Base-by-base conservation (phyloP, 2,113 vertebrate genomes). In the Apteryx mantelli region DNA sequence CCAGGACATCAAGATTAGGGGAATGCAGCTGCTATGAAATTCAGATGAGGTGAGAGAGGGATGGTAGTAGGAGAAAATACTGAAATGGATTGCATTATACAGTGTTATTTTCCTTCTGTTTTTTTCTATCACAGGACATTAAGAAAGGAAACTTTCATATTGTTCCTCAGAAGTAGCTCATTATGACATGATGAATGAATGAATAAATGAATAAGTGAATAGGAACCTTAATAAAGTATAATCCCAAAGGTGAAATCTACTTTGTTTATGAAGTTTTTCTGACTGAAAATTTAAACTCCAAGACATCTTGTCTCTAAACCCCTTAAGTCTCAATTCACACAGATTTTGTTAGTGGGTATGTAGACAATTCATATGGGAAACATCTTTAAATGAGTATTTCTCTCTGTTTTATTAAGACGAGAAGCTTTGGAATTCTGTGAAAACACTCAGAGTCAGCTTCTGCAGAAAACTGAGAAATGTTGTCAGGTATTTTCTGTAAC, bases 221-320 rank as follows among this genome's bases (percentile, higher is more conserved):
- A 87, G 32, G 25, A 86, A 79, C 58, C 34, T 76, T 94, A 93
- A 87, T 52, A 66, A 89, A 89, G 44, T 10, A 85, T 50, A 92
- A 94, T 95, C 63, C 53, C 83, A 66, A 90, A 82, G 26, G 66
- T 89, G 83, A 92, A 70, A 94, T 95, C 7, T 64, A 76, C 34
- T 81, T 91, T 91, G 61, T 79, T 94, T 65, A 61, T 38, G 26
- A 89, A 63, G 9, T 5, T 85, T 94, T 90, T 68, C 61, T 18
- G 4, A 50, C 30, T 68, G 73, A 94, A 69, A 7, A 42, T 42
- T 82, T 90, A 73, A 79, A 73, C 8, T 82, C 13, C 61, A 86
- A 92, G 63, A 66, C 28, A 70, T 53, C 38, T 83, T 88, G 38
- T 58, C 58, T 89, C 71, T 82, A 91, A 92, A 77, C 2, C 44